A percentile compares a stretch with the other conserved stretches of the same genome.
phyloP scores from a whole-genome alignment of 2,888 invertebrate species.

The Anorthoa munda region DNA sequence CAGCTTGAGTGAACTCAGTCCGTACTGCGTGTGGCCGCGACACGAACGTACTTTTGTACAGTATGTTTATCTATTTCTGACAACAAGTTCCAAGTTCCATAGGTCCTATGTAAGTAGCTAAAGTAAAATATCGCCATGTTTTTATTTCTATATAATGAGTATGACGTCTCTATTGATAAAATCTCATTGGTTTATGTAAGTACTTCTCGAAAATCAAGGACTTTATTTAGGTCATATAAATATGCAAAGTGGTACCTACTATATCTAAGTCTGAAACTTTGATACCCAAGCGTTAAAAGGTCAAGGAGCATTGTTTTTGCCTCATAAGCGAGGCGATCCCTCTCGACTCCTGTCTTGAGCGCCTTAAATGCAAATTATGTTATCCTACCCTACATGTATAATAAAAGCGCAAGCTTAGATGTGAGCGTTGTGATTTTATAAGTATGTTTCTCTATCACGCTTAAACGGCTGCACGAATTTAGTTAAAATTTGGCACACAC shows the following conservation, averaged over 20 bases:
- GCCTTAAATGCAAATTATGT: slow-evolving; percentile 39
- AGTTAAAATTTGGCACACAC: neutral
- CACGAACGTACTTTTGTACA: no score
- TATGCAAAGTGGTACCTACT: neutral
- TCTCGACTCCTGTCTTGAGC: slow-evolving; percentile 21
- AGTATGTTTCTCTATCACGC: neutral
- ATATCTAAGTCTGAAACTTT: slow-evolving; percentile 1
- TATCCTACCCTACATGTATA: slow-evolving; percentile 25
- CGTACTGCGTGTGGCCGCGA: no score
- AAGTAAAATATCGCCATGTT: no score
- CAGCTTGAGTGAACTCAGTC: no score
- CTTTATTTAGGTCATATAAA: slow-evolving; percentile 14
- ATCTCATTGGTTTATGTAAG: no score
- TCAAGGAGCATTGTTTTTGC: slow-evolving; percentile 38
- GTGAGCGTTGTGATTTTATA: neutral
- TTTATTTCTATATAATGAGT: no score
- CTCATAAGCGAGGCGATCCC: slow-evolving; percentile 24
- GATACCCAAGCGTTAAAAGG: slow-evolving; percentile 32
- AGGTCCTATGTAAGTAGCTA: no score
- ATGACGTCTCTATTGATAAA: no score
- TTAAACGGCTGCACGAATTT: neutral
- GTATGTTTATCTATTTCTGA: no score
- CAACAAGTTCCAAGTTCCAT: no score
- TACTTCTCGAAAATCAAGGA: neutral
- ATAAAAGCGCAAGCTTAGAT: slow-evolving; percentile 2